These are phyloP conservation scores for Orius laevigatus DNA, from an alignment of 1,140 invertebrate species.

Conservation along the genomic window DNA sequence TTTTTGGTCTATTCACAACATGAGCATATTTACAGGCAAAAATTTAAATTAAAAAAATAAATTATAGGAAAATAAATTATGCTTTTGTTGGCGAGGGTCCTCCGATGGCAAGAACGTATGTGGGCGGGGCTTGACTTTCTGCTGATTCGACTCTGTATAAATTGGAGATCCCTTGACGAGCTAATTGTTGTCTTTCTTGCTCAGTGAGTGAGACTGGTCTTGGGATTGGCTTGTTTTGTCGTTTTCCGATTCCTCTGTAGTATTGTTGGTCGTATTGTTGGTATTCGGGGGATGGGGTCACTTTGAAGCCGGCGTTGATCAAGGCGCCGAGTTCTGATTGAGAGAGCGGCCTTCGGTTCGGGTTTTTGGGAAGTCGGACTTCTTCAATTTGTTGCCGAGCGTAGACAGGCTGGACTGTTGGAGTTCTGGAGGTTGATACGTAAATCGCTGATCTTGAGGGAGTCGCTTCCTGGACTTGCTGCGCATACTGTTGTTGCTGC, in stretches of 20 bases:
- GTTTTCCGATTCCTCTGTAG: background rate
- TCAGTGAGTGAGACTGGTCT: background rate
- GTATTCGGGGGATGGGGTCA: background rate
- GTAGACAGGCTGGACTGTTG: background rate
- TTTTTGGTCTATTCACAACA: no score
- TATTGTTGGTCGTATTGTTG: background rate
- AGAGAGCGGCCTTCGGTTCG: background rate
- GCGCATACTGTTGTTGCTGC: no score
- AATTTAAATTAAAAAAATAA: no score
- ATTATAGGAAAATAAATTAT: no score
- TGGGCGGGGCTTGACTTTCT: background rate
- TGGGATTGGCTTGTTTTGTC: constrained; percentile 1
- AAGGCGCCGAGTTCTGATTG: background rate
- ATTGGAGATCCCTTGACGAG: background rate
- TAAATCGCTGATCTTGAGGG: no score
- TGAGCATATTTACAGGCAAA: no score
- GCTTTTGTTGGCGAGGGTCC: background rate
- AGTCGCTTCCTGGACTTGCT: no score
- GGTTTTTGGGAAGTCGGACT: background rate
- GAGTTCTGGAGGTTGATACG: no score
- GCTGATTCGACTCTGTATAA: constrained; percentile 1
- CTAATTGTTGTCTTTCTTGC: background rate
- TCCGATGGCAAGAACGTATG: background rate
- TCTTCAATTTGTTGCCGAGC: background rate
- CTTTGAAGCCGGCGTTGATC: background rate